Evolutionary conservation across 2,888 invertebrate genomes (phyloP).

Genomic region (Steinernema carpocapsae): DNA sequence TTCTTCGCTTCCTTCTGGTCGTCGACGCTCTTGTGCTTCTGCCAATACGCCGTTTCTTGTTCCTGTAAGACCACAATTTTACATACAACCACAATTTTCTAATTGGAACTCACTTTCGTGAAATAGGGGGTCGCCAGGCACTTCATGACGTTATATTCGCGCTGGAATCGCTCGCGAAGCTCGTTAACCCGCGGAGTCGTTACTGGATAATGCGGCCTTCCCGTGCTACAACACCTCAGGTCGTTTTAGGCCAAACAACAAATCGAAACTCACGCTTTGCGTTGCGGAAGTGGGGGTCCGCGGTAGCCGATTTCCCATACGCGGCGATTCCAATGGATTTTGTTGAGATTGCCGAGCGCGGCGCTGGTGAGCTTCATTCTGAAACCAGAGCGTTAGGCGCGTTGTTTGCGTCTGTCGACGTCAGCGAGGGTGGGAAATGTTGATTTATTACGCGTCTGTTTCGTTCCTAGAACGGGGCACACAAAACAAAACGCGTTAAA

Average conservation of each 20-base stretch:
- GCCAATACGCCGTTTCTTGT: conserved; percentile 47
- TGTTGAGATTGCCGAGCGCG: conserved; percentile 56
- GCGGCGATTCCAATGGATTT: conserved; percentile 62
- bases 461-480: too few relatives aligned
- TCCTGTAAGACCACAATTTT: conserved; percentile 44
- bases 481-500: too few relatives aligned
- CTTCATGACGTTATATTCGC: conserved; percentile 65
- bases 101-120: conserved; percentile 44
- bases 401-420: too few relatives aligned
- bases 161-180: conserved; percentile 53
- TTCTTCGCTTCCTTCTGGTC: conserved; percentile 34
- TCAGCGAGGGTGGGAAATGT: too few relatives aligned
- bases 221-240: conserved; percentile 55
- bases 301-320: conserved; percentile 67
- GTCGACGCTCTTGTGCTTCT: conserved; percentile 42
- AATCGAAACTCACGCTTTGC: conserved; percentile 59
- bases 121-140: conserved; percentile 63
- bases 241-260: not conserved
- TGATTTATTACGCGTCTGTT: too few relatives aligned
- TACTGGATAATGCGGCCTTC: conserved; percentile 59
- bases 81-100: not conserved
- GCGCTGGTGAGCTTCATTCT: conserved; percentile 48
- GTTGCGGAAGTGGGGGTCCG: conserved; percentile 59
- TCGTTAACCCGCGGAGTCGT: conserved; percentile 48
- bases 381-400: conserved; percentile 1